Percentiles rank a stretch among this genome's conserved stretches.
Conservation (phyloP, 2,113 vertebrate genomes). For the Caloenas nicobarica region DNA sequence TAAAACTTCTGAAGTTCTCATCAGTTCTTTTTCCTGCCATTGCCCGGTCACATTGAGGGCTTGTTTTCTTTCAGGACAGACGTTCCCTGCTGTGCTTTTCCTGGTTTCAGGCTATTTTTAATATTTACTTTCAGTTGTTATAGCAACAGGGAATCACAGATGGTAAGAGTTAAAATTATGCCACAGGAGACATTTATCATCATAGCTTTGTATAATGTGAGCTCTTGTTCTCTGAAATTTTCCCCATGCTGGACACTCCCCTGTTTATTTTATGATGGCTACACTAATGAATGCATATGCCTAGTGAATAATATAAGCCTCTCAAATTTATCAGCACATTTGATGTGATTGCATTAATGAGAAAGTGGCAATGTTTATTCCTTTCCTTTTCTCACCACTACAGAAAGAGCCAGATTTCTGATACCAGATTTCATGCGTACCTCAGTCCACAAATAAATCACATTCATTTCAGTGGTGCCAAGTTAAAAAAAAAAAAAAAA, state of each 20-base stretch:
- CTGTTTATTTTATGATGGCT: constrained; percentile 71
- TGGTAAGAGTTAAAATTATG: constrained; percentile 74
- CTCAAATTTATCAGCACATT: neutral
- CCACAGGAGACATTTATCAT: constrained; percentile 76
- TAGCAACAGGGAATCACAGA: constrained; percentile 70
- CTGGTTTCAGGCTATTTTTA: constrained; percentile 73
- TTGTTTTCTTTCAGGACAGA: constrained; percentile 75
- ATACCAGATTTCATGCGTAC: neutral
- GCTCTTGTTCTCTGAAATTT: constrained; percentile 68
- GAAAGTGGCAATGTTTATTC: neutral
- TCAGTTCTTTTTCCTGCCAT: constrained; percentile 17
- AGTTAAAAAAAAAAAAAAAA: neutral
- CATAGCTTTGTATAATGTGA: constrained; percentile 60
- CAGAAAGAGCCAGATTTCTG: neutral
- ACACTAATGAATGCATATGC: constrained; percentile 41
- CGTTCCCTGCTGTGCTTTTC: constrained; percentile 74
- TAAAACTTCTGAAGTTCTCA: neutral
- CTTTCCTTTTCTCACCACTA: neutral
- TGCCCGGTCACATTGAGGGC: constrained; percentile 29
- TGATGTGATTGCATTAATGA: constrained; percentile 29
- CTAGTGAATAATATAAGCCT: constrained; percentile 23
- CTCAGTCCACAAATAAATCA: neutral
- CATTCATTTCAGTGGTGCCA: neutral
- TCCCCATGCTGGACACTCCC: constrained; percentile 4
- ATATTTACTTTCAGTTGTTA: constrained; percentile 76